A percentile compares a stretch with the other conserved stretches of the same genome.
Evolutionary conservation across 2,888 invertebrate genomes (phyloP).

Genomic region (Zeuzera pyrina): DNA sequence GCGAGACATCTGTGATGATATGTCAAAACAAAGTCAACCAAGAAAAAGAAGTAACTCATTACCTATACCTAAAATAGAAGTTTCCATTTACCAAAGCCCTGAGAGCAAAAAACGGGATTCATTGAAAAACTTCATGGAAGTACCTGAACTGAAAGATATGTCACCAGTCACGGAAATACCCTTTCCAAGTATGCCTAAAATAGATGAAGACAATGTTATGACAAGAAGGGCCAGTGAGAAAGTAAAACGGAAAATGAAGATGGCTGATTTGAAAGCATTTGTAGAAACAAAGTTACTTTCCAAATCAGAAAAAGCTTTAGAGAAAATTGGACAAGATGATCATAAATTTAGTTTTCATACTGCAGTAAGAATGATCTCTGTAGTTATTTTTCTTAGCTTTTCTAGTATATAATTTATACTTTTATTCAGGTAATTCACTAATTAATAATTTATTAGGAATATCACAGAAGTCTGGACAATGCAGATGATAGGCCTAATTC

Average conservation of each 20-base stretch:
- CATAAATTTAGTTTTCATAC: conserved; percentile 71
- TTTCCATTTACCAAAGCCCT: conserved; percentile 87
- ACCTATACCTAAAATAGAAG: conserved; percentile 94
- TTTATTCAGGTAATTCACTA: background rate
- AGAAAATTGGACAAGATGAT: conserved; percentile 89
- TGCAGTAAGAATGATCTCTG: conserved; percentile 77
- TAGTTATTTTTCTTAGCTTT: conserved; percentile 35
- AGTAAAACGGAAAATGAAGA: conserved; percentile 89
- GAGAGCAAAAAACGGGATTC: conserved; percentile 78
- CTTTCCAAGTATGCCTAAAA: conserved; percentile 36
- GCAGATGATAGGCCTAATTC: conserved; percentile 83
- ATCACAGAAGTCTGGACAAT: conserved; percentile 86
- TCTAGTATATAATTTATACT: background rate
- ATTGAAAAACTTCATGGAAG: conserved; percentile 83
- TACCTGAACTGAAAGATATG: conserved; percentile 81
- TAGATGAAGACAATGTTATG: conserved; percentile 54
- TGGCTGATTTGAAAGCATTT: conserved; percentile 92
- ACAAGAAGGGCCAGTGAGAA: conserved; percentile 84
- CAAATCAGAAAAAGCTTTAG: conserved; percentile 92
- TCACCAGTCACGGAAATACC: conserved; percentile 75
- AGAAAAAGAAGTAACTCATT: conserved; percentile 92
- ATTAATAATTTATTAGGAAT: conserved; percentile 73
- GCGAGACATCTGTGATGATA: conserved; percentile 90
- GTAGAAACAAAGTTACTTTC: conserved; percentile 93
- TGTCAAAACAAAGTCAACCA: conserved; percentile 82